A percentile compares a stretch with the other conserved stretches of the same genome.
Evolutionary conservation across 2,797 vertebrate species (phyloP).

Genomic region (Brotula barbata): DNA sequence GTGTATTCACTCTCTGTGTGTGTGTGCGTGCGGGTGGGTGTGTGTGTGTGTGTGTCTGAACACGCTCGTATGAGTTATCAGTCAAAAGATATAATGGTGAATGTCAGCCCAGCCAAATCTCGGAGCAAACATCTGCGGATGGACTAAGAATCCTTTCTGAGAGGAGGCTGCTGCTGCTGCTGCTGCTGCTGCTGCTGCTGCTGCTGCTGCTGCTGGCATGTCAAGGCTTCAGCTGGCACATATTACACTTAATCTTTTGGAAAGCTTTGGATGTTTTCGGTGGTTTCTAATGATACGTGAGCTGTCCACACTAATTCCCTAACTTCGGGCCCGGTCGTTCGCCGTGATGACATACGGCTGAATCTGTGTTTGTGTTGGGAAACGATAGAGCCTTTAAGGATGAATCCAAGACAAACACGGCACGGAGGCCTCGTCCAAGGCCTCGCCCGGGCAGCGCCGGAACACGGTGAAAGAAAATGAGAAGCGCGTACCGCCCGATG

Average conservation of each 20-base stretch:
- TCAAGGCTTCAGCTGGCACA: slow-evolving; percentile 21
- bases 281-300: slow-evolving; percentile 45
- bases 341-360: slow-evolving; percentile 37
- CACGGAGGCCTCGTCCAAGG: slow-evolving; percentile 35
- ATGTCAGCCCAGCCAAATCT: slow-evolving; percentile 5
- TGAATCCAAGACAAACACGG: slow-evolving; percentile 46
- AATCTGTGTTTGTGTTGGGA: slow-evolving; percentile 38
- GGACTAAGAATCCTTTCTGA: slow-evolving; percentile 4
- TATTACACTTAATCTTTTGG: slow-evolving; percentile 40
- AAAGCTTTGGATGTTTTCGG: slow-evolving; percentile 44
- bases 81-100: slow-evolving; percentile 9
- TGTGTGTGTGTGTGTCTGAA: too few relatives aligned
- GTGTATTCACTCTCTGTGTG: neutral
- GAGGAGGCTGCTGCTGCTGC: slow-evolving; percentile 9
- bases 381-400: slow-evolving; percentile 46
- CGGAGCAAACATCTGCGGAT: slow-evolving; percentile 9
- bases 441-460: too few relatives aligned
- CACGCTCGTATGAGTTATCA: too few relatives aligned
- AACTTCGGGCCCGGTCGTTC: slow-evolving; percentile 27
- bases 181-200: too few relatives aligned
- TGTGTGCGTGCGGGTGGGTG: slow-evolving; percentile 15
- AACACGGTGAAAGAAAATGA: too few relatives aligned
- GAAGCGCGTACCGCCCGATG: too few relatives aligned
- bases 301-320: slow-evolving; percentile 35
- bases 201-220: slow-evolving; percentile 1